Evolutionary conservation across 2,113 vertebrate genomes (phyloP).

Genomic region (Hippopotamus amphibius): DNA sequence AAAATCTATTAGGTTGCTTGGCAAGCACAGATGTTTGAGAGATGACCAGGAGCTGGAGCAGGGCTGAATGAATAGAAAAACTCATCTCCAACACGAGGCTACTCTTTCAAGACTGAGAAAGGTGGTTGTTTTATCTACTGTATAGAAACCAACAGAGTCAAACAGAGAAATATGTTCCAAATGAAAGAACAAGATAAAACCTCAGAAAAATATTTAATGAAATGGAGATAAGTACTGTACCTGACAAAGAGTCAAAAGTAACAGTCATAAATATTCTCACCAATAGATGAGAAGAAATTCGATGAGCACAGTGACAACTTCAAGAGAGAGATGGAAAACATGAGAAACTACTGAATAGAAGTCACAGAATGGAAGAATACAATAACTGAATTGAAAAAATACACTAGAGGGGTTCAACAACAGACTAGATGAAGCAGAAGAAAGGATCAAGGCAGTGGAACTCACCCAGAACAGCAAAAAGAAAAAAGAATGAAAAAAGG

Average conservation of each 20-base stretch:
- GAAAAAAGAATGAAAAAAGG: not conserved
- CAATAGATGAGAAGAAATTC: not conserved
- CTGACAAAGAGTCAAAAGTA: not conserved
- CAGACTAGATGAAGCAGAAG: not conserved
- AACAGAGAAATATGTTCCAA: not conserved
- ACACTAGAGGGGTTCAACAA: not conserved
- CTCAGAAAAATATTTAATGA: not conserved
- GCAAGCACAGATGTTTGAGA: not conserved
- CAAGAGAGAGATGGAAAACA: not conserved
- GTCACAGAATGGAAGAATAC: not conserved
- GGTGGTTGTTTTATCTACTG: not conserved
- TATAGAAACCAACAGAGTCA: not conserved
- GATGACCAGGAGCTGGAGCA: not conserved
- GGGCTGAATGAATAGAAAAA: not conserved
- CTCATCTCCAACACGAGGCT: not conserved
- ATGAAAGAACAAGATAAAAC: not conserved
- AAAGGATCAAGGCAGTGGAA: not conserved
- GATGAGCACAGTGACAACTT: not conserved
- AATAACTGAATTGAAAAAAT: not conserved
- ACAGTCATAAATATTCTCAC: not conserved
- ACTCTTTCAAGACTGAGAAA: not conserved
- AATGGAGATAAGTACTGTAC: not conserved
- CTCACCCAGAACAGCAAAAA: not conserved
- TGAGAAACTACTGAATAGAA: not conserved
- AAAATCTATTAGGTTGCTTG: not conserved